Base-by-base conservation (phyloP, 2,113 vertebrate genomes). In the Malaclemys terrapin region DNA sequence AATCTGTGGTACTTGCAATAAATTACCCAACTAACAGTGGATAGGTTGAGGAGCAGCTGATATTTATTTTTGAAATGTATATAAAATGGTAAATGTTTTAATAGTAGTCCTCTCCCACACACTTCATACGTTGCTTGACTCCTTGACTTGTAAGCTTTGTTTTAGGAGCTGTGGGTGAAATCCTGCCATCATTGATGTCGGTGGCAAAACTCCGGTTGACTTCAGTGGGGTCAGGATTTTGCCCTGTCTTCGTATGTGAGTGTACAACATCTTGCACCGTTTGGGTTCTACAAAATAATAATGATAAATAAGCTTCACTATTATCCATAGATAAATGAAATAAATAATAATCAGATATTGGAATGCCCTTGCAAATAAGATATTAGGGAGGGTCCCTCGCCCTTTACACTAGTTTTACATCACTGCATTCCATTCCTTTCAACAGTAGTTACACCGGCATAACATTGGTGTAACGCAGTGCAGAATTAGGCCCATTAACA, bases 221-320 rank as follows among this genome's bases (percentile, higher is more conserved):
- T 62, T 31, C 59, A 8, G 12, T 62, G 19, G 24, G 54, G 10
- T 7, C 2, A 62, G 35, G 80, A 56, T 78, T 22, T 9, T 35
- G 1, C 20, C 0, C 10, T 62, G 59, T 31, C 12, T 16, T 31
- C 3, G 3, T 65, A 0, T 56, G 75, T 72, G n/a, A 84, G 29
- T 86, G 49, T 16, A 65, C 82, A 75, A 13, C 5, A 19, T 38
- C 3, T 0, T 1, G 4, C 72, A 42, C 16, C 47, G 27, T 90
- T 87, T 79, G 38, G 62, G 10, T 78, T 11, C 88, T 85, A 25
- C 62, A 79, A 16, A 54, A 22, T 62, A 1, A 53, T 86, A 89
- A 89, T 89, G 93, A 91, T 50, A n/a, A 79, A 93, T 94, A n/a
- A n/a, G 35, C 91, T 87, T 54, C 38, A 53, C 57, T 72, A 82